These are phyloP conservation scores for Diadegma fenestrale DNA, from an alignment of 2,888 invertebrate species.

Conservation along the genomic window DNA sequence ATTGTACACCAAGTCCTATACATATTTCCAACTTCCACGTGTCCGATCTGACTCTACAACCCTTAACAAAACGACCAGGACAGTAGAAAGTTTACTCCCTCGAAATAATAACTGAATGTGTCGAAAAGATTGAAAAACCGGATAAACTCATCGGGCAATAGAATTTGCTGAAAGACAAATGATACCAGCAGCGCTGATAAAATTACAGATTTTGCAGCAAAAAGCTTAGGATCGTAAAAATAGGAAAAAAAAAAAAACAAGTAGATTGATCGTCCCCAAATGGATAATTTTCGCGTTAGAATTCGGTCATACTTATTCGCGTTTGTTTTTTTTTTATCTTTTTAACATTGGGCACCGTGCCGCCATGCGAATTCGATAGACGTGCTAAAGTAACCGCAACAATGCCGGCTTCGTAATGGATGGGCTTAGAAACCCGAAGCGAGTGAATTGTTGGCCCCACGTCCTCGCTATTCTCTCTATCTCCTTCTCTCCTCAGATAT, in stretches of 20 bases:
- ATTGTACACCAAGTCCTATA: slow-evolving; percentile 14
- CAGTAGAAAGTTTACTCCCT: background rate
- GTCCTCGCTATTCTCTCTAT: slow-evolving; percentile 73
- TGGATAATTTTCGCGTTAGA: slow-evolving; percentile 8
- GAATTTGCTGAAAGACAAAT: background rate
- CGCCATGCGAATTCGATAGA: slow-evolving; percentile 74
- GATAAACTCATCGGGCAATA: background rate
- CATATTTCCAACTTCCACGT: slow-evolving; percentile 3
- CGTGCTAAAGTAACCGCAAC: slow-evolving; percentile 82
- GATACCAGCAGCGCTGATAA: background rate
- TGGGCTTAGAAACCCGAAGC: slow-evolving; percentile 82
- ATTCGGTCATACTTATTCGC: background rate
- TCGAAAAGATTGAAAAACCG: background rate
- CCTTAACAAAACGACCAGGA: background rate
- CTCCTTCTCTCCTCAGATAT: slow-evolving; percentile 50
- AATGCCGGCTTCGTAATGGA: slow-evolving; percentile 82
- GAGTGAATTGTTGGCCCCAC: slow-evolving; percentile 84
- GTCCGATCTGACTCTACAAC: slow-evolving; percentile 14
- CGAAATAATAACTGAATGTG: slow-evolving; percentile 14
- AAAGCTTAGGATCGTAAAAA: background rate
- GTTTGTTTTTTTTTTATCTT: background rate
- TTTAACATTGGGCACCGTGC: slow-evolving; percentile 52
- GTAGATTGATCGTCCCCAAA: background rate
- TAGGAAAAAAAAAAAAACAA: slow-evolving; percentile 8
- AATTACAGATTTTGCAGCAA: background rate